phyloP scores from a whole-genome alignment of 2,888 invertebrate genomes.

The Chloroclystis v-ata region DNA sequence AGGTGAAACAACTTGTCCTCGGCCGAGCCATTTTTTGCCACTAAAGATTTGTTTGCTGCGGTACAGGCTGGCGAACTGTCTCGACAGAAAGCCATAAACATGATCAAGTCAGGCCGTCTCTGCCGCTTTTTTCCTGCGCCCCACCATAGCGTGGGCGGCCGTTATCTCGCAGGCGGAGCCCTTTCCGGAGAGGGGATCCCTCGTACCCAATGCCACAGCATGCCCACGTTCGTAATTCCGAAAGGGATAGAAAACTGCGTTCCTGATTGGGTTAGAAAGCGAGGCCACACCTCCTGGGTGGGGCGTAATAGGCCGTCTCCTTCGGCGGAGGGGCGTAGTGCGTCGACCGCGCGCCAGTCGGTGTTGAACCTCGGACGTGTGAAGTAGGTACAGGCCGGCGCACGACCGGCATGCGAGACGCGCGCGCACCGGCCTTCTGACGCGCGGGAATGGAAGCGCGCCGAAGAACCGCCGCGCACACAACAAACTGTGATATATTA shows the following conservation, averaged over 20 bases:
- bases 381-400: conserved; percentile 58
- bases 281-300: conserved; percentile 57
- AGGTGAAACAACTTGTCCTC: conserved; percentile 74
- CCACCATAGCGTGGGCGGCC: conserved; percentile 56
- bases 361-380: conserved; percentile 67
- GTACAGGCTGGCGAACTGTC: conserved; percentile 69
- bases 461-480: conserved; percentile 69
- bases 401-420: conserved; percentile 59
- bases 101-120: conserved; percentile 67
- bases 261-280: conserved; percentile 51
- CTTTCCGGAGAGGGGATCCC: conserved; percentile 47
- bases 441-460: conserved; percentile 71
- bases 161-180: conserved; percentile 40
- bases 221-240: conserved; percentile 41
- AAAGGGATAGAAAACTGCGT: conserved; percentile 59
- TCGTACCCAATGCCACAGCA: conserved; percentile 47
- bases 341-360: conserved; percentile 73
- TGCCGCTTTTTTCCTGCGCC: conserved; percentile 70
- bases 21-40: conserved; percentile 73
- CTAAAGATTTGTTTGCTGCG: conserved; percentile 74
- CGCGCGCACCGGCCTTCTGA: conserved; percentile 65
- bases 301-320: conserved; percentile 59
- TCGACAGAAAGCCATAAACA: conserved; percentile 77
- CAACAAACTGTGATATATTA: conserved; percentile 70
- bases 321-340: conserved; percentile 72